Base-by-base conservation (phyloP, 2,797 vertebrate genomes). In the Remorina albescens region DNA sequence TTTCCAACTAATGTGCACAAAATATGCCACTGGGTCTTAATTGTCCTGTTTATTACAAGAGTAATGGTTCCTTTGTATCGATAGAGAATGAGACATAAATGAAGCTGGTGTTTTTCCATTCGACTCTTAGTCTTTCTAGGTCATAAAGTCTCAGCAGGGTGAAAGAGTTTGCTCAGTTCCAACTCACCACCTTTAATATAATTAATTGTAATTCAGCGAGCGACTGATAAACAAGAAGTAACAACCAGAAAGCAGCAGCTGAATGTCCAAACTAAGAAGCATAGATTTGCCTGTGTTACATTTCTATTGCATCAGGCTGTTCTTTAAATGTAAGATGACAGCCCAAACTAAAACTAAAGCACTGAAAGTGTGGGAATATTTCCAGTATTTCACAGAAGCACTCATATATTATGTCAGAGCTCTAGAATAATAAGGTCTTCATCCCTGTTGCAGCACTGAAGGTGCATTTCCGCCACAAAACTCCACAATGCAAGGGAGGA, bases 231-330 rank as follows among this genome's bases (percentile, higher is more conserved):
- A 78, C 23, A 80, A 60, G 2, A 66, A 62, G 51, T 41, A 62
- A 60, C 42, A 85, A 76, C 49, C n/a, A 84, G 72, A 60, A 81
- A 79, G 67, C 34, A 57, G 49, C 13, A 54, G 18, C 13, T 49
- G n/a, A 56, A 61, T 28, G 11, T 6, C 8, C 26, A 44, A 36
- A 21, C 28, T 49, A 34, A 80, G 41, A 30, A 32, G 55, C 74
- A 54, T 15, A 32, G 25, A 71, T 64, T 74, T 49, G 39, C 49
- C 57, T 55, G 51, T 8, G 60, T 71, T 39, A 10, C 32, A 36
- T 81, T 84, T 71, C 19, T 56, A 67, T 37, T 67, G 54, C 5
- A 1, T 65, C 56, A 18, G 10, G 23, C 23, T 77, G 28, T 58
- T 54, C 65, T 34, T 61, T 50, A 57, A 64, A 73, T 50, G 44